Evolutionary conservation across 2,113 vertebrate genomes (phyloP), one percentile per base, ranked within the genome.

Genomic region (Myrmecophaga tridactyla): DNA sequence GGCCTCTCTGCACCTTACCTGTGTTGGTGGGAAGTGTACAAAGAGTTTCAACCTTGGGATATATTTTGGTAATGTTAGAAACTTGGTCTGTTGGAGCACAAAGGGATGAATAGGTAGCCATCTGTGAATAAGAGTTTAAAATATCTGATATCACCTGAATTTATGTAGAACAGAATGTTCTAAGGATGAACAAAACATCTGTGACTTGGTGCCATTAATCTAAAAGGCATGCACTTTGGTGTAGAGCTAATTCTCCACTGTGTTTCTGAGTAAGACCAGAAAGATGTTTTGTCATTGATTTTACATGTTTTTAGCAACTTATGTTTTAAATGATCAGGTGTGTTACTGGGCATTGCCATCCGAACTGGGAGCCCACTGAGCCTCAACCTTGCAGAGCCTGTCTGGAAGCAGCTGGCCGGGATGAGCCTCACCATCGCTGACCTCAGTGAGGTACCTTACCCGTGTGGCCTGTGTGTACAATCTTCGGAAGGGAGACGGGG

Each of bases 351-450:
- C 89, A 99, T 99, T 48, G 99, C 99, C 65, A 99, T 99, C 97
- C 99, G 99, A n/a, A 99, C 99, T 15, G 99, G 99, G 91, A 99
- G 99, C 95, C 99, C 99, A 43, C 98, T 99, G 73, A 99, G 99
- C 97, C 99, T 99, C 96, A 99, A 99, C 97, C 98, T 99, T 78
- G 99, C 99, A 1, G 99, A 99, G 97, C 99, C 99, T 2, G 99
- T 99, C 7, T 99, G 99, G 99, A 99, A 99, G 94, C 99, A 99
- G 96, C 99, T 99, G 97, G 99, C 99, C 43, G 99, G 99, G 95
- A 99, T 99, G 99, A 99, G 99, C 97, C 98, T 99, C 96, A 99
- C 99, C 96, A 99, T 99, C 63, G 99, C 99, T 95, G 99, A 99
- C 99, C 99, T 99, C 97, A 99, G 99, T 97, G 99, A 99, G 99